Conservation (phyloP, 2,888 invertebrate species). For the Eudasyphora cyanicolor region DNA sequence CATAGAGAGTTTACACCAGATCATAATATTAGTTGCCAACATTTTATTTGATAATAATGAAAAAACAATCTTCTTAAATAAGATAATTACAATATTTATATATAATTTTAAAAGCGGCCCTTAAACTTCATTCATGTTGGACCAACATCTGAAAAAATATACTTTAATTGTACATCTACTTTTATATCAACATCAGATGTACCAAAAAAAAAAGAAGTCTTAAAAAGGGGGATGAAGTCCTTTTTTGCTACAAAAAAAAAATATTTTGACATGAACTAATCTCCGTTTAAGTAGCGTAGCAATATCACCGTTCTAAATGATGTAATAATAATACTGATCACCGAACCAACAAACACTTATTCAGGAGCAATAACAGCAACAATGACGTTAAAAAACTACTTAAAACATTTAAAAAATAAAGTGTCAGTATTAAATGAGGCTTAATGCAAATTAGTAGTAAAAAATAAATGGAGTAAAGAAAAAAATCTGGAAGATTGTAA, state of each 20-base stretch:
- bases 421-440: conserved; percentile 44
- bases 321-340: conserved; percentile 4
- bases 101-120: too few relatives aligned
- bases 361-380: neutral
- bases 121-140: too few relatives aligned
- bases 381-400: neutral
- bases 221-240: neutral
- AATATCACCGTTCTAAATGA: conserved; percentile 31
- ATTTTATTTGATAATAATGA: too few relatives aligned
- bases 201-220: too few relatives aligned
- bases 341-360: neutral
- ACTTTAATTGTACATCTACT: too few relatives aligned
- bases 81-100: too few relatives aligned
- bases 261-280: conserved; percentile 29
- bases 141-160: too few relatives aligned
- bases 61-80: too few relatives aligned
- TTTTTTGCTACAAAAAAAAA: neutral
- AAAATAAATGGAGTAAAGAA: neutral
- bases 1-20: too few relatives aligned
- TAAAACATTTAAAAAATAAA: conserved; percentile 34
- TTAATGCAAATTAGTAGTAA: conserved; percentile 40
- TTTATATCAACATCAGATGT: too few relatives aligned
- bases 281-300: conserved; percentile 14
- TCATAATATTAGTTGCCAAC: too few relatives aligned
- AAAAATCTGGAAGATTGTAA: neutral